Evolutionary conservation across 2,113 vertebrate genomes (phyloP).

Genomic region (Gallinago jamesoni): DNA sequence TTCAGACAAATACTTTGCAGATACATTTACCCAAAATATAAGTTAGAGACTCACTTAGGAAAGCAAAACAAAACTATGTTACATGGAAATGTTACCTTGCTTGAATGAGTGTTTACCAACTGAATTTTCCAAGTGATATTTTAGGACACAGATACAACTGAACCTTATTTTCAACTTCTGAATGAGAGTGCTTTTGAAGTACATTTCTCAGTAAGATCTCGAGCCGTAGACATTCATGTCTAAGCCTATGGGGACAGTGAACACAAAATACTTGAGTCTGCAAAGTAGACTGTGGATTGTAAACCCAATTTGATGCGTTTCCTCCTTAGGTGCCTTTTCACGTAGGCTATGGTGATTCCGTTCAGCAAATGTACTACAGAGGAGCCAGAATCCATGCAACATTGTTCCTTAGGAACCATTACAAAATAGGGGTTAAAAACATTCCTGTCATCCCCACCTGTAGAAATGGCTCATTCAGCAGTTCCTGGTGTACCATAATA

Average conservation of each 20-base stretch:
- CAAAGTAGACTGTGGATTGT: neutral
- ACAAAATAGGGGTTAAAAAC: constrained; percentile 19
- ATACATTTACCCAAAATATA: neutral
- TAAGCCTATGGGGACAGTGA: neutral
- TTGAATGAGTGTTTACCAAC: neutral
- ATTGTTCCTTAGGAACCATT: constrained; percentile 7
- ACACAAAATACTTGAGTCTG: neutral
- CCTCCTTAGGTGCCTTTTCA: neutral
- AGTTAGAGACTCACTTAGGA: neutral
- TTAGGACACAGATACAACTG: neutral
- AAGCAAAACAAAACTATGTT: neutral
- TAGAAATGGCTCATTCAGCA: constrained; percentile 42
- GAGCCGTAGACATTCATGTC: neutral
- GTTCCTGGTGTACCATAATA: constrained; percentile 15
- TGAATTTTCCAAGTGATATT: neutral
- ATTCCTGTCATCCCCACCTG: constrained; percentile 32
- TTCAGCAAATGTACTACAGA: neutral
- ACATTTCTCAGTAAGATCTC: neutral
- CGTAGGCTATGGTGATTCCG: neutral
- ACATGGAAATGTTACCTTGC: neutral
- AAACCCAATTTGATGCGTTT: neutral
- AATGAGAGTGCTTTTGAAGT: neutral
- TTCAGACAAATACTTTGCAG: constrained; percentile 1
- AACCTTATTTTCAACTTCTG: neutral
- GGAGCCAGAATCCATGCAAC: neutral